Conservation (phyloP, 2,797 vertebrate species). For the Centroberyx gerrardi region DNA sequence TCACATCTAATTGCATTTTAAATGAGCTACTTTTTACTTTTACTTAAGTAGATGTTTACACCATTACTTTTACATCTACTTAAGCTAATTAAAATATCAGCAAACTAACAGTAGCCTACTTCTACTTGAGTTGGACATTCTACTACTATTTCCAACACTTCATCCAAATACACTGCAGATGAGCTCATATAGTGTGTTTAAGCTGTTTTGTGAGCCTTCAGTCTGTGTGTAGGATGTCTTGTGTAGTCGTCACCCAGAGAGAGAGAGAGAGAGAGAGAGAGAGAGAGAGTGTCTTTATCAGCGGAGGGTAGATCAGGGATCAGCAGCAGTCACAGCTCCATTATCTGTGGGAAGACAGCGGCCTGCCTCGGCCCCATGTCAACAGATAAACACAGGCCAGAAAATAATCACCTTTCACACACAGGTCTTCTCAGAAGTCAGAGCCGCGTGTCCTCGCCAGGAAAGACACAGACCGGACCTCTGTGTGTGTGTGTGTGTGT, state of each 20-base stretch:
- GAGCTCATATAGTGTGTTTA: background rate
- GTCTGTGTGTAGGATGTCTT: slow-evolving; percentile 9
- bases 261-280: slow-evolving; percentile 1
- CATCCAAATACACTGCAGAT: background rate
- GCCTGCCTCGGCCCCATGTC: slow-evolving; percentile 48
- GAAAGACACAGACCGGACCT: slow-evolving; percentile 27
- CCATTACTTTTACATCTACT: too few relatives aligned
- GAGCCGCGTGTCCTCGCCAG: slow-evolving; percentile 28
- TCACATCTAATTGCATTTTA: too few relatives aligned
- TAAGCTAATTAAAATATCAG: too few relatives aligned
- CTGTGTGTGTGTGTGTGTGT: slow-evolving; percentile 17
- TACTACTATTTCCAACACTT: too few relatives aligned
- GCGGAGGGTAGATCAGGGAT: slow-evolving; percentile 48
- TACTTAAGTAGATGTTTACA: too few relatives aligned
- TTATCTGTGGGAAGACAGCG: slow-evolving; percentile 79
- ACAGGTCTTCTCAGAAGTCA: slow-evolving; percentile 82
- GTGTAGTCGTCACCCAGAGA: slow-evolving; percentile 14
- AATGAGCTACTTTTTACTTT: too few relatives aligned
- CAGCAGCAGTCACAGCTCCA: slow-evolving; percentile 66
- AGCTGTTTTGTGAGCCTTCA: slow-evolving; percentile 14
- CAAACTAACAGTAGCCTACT: too few relatives aligned
- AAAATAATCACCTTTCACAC: slow-evolving; percentile 81
- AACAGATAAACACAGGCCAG: slow-evolving; percentile 79
- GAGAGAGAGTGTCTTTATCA: slow-evolving; percentile 73
- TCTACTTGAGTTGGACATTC: too few relatives aligned